Evolutionary conservation across 2,797 vertebrate genomes (phyloP), one percentile per base, ranked within the genome.

Genomic region (Sparidentex hasta): DNA sequence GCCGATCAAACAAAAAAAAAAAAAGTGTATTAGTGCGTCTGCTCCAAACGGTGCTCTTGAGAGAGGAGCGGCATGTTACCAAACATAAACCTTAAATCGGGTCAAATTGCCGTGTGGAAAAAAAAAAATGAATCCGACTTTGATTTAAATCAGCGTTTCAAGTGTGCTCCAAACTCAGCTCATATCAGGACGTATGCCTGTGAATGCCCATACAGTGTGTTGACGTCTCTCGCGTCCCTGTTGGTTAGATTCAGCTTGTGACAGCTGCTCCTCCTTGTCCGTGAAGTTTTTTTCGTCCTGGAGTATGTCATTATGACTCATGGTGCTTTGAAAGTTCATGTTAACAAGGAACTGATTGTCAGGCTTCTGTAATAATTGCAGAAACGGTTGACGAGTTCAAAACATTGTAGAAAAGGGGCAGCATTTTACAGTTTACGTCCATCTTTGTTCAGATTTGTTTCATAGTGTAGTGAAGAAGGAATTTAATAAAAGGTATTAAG

Each of bases 281-380:
- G 17, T 17, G n/a, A 57, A 50, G 44, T 44, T 43, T 64, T 52
- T 65, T 44, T 61, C n/a, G 47, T 69, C 16, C 18, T 9, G 47
- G 58, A 52, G 46, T 51, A 52, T 38, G 27, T 17, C 27, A 48
- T n/a, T 29, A 54, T 69, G 56, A 67, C 44, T 72, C 44, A 47
- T 4, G 51, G 64, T 20, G 38, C 59, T 38, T 43, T 70, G 14
- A 70, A 56, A 66, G 55, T 52, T 68, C 21, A 20, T 29, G 8
- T 65, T 55, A 57, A 70, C 52, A 80, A 68, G 62, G 77, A 44
- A 46, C 20, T 38, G 38, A 69, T 44, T 55, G 17, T 20, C 17
- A 38, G 38, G 44, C 29, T 61, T 44, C 33, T 78, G 41, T 50
- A 70, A 14, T 20, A 5, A 20, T 9, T 52, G 48, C n/a, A 52